These are phyloP conservation scores for Butorides virescens DNA, from an alignment of 2,113 vertebrate genomes.

Conservation along the genomic window DNA sequence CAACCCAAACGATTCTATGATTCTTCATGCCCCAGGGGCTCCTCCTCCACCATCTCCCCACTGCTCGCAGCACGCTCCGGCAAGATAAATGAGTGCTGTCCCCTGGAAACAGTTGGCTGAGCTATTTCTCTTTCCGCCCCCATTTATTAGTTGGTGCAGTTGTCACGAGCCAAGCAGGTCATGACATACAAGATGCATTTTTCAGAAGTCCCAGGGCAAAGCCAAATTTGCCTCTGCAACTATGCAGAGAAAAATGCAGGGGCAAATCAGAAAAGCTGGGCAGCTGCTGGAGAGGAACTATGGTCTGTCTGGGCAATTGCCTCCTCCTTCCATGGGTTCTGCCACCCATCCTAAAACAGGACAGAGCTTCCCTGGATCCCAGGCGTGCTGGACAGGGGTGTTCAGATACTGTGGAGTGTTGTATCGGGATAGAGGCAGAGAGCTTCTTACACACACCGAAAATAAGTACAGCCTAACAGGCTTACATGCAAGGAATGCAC, in stretches of 20 bases:
- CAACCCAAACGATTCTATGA: no score
- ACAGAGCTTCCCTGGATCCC: neutral
- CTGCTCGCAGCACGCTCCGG: neutral
- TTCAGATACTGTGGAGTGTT: neutral
- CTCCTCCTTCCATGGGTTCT: neutral
- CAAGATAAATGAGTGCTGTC: slow-evolving; percentile 44
- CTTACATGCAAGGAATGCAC: neutral
- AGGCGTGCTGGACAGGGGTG: neutral
- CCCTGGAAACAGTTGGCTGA: slow-evolving; percentile 56
- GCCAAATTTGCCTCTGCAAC: slow-evolving; percentile 23
- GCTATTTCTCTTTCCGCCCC: slow-evolving; percentile 55
- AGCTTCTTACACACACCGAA: neutral
- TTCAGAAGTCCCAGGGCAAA: slow-evolving; percentile 46
- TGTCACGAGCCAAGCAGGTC: slow-evolving; percentile 52
- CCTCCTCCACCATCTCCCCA: accelerated
- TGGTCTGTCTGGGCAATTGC: neutral
- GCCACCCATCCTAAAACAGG: neutral
- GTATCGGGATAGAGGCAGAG: neutral
- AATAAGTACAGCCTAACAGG: neutral
- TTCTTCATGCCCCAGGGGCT: neutral
- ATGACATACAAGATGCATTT: slow-evolving; percentile 52
- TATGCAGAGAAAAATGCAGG: slow-evolving; percentile 42
- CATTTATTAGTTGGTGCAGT: slow-evolving; percentile 58
- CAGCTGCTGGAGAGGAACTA: slow-evolving; percentile 12
- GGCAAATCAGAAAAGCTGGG: neutral